Evolutionary conservation across 1,140 invertebrate genomes (phyloP).

Genomic region (Oncopeltus fasciatus): DNA sequence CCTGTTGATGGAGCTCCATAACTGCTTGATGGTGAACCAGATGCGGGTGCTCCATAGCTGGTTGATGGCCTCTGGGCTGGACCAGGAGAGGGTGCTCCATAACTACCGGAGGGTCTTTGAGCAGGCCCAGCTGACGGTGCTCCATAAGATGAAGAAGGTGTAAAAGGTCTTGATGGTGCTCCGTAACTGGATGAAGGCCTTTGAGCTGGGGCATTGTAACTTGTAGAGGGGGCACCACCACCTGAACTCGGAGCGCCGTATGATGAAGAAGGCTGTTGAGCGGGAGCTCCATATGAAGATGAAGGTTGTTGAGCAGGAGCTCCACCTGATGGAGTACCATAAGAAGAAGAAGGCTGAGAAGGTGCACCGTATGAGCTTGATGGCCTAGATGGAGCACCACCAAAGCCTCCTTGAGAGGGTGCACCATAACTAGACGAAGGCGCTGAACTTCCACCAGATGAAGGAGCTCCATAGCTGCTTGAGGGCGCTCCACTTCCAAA

Average conservation of each 20-base stretch:
- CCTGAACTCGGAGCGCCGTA: no score
- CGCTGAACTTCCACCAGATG: no score
- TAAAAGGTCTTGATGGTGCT: no score
- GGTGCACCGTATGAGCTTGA: neutral
- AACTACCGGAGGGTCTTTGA: constrained; percentile 13
- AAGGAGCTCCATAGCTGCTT: constrained; percentile 14
- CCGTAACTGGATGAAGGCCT: constrained; percentile 8
- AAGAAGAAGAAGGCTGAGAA: neutral
- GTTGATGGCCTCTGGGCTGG: no score
- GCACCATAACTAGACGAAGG: constrained; percentile 11
- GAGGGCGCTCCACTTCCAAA: no score
- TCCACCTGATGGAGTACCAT: constrained; percentile 3
- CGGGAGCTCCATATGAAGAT: no score
- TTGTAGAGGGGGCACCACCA: no score
- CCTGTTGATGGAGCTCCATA: constrained; percentile 12
- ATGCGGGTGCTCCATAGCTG: constrained; percentile 12
- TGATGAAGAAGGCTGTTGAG: no score
- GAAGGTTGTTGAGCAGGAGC: neutral
- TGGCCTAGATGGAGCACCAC: neutral
- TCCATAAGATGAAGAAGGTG: constrained; percentile 7
- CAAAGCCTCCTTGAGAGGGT: no score
- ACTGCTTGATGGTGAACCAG: neutral
- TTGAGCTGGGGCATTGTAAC: no score
- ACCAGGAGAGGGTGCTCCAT: constrained; percentile 18
- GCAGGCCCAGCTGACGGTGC: constrained; percentile 11